A percentile compares a stretch with the other conserved stretches of the same genome.
Evolutionary conservation across 2,888 invertebrate species (phyloP).

Genomic region (Meandrusa payeni): DNA sequence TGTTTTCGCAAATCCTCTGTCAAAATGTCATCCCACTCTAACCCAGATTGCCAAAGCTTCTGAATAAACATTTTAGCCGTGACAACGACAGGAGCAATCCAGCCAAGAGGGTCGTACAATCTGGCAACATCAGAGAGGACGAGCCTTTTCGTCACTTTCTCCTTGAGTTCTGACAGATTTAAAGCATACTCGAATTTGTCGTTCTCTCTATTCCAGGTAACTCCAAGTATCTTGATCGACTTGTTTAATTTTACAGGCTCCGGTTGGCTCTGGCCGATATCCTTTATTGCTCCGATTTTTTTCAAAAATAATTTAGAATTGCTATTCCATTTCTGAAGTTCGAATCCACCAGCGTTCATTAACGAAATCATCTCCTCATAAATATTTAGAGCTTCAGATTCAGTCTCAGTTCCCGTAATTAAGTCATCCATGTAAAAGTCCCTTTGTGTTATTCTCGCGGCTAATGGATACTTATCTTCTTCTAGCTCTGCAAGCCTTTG

Average conservation of each 20-base stretch:
- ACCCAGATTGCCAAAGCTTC: slow-evolving; percentile 20
- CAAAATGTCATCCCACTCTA: slow-evolving; percentile 25
- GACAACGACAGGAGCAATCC: slow-evolving; percentile 27
- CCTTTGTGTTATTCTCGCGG: background rate
- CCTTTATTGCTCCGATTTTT: too few relatives aligned
- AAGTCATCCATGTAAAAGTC: slow-evolving; percentile 5
- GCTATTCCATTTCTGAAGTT: slow-evolving; percentile 4
- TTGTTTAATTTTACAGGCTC: too few relatives aligned
- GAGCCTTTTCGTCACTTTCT: slow-evolving; percentile 24
- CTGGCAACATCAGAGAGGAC: slow-evolving; percentile 29
- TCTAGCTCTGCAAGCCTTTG: slow-evolving; percentile 27
- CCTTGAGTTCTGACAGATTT: background rate
- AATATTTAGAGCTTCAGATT: background rate
- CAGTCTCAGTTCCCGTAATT: slow-evolving; percentile 7
- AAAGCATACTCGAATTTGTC: slow-evolving; percentile 1
- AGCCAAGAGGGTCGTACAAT: slow-evolving; percentile 29
- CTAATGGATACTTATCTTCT: background rate
- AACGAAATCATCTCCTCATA: slow-evolving; percentile 2
- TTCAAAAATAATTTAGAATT: slow-evolving; percentile 1
- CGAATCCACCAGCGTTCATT: slow-evolving; percentile 8
- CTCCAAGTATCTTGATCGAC: background rate
- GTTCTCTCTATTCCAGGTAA: slow-evolving; percentile 1
- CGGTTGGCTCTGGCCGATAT: too few relatives aligned
- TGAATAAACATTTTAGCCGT: slow-evolving; percentile 28
- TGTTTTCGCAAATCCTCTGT: too few relatives aligned